A percentile compares a stretch with the other conserved stretches of the same genome.
These are phyloP conservation scores for Xiphias gladius DNA, from an alignment of 2,113 vertebrate genomes.

Conservation along the genomic window DNA sequence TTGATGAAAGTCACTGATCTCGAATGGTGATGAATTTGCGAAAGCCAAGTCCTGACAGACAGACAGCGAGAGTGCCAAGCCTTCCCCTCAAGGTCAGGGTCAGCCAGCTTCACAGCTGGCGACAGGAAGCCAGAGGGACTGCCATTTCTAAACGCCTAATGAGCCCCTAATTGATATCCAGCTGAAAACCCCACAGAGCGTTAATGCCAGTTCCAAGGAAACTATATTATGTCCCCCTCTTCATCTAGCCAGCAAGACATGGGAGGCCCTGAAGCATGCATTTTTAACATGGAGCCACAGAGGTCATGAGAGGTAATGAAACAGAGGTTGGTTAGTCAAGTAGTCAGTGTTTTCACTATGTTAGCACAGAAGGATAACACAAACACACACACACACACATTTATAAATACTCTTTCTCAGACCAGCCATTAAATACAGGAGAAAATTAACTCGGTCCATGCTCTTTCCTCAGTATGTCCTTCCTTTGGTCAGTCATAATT, in stretches of 20 bases:
- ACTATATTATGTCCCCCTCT: conserved; percentile 41
- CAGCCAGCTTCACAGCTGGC: conserved; percentile 58
- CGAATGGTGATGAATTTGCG: neutral
- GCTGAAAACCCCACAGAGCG: conserved; percentile 70
- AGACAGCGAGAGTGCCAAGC: neutral
- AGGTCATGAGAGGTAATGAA: conserved; percentile 45
- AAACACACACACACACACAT: neutral
- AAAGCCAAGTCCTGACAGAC: neutral
- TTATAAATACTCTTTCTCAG: neutral
- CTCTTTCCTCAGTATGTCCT: conserved; percentile 5
- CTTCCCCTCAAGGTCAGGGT: conserved; percentile 64
- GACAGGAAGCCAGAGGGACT: conserved; percentile 67
- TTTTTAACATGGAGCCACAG: conserved; percentile 48
- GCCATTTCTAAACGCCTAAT: conserved; percentile 67
- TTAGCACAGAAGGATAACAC: neutral
- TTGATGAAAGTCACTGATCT: neutral
- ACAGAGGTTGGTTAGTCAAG: conserved; percentile 30
- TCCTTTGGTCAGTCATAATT: neutral
- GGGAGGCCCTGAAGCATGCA: conserved; percentile 56
- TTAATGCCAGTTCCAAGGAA: conserved; percentile 63
- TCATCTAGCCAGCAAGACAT: conserved; percentile 57
- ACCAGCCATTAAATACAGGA: neutral
- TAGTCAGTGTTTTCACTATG: too few species aligned
- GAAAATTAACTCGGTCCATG: neutral
- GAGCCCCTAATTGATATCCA: conserved; percentile 81